phyloP scores from a whole-genome alignment of 23 tunicate species.

The Clavelina lepadiformis region DNA sequence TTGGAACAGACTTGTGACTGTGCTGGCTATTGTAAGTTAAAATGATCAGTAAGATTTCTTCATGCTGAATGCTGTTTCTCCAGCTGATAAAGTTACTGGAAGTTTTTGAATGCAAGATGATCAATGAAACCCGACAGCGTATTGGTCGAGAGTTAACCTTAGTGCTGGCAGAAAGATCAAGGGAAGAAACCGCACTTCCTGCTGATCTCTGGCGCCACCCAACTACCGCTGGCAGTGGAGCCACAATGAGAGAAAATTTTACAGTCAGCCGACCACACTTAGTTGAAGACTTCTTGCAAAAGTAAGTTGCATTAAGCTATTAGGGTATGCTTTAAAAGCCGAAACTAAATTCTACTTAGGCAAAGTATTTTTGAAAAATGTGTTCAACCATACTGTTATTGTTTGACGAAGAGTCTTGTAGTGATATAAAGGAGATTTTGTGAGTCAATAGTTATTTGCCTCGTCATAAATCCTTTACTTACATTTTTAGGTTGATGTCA shows the following conservation, averaged over 20 bases:
- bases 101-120: slow-evolving; percentile 54
- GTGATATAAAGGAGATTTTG: too few relatives aligned
- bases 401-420: too few relatives aligned
- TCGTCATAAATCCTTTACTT: too few relatives aligned
- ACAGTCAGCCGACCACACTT: slow-evolving; percentile 60
- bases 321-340: too few relatives aligned
- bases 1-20: too few relatives aligned
- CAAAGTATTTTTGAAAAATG: too few relatives aligned
- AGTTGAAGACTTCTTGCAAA: slow-evolving; percentile 75
- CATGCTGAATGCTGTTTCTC: not conserved
- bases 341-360: too few relatives aligned
- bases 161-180: slow-evolving; percentile 79
- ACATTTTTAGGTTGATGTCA: slow-evolving; percentile 24
- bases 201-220: slow-evolving; percentile 80
- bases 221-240: slow-evolving; percentile 12
- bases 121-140: slow-evolving; percentile 61
- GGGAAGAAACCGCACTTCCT: slow-evolving; percentile 90
- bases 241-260: slow-evolving; percentile 64
- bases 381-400: too few relatives aligned
- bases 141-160: slow-evolving; percentile 48
- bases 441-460: too few relatives aligned
- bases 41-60: too few relatives aligned
- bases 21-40: too few relatives aligned
- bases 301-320: slow-evolving; percentile 13
- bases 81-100: slow-evolving; percentile 62